Percentiles rank a stretch among this genome's conserved stretches.
phyloP scores from a whole-genome alignment of 1,140 invertebrate genomes.

The Zeugodacus cucurbitae region DNA sequence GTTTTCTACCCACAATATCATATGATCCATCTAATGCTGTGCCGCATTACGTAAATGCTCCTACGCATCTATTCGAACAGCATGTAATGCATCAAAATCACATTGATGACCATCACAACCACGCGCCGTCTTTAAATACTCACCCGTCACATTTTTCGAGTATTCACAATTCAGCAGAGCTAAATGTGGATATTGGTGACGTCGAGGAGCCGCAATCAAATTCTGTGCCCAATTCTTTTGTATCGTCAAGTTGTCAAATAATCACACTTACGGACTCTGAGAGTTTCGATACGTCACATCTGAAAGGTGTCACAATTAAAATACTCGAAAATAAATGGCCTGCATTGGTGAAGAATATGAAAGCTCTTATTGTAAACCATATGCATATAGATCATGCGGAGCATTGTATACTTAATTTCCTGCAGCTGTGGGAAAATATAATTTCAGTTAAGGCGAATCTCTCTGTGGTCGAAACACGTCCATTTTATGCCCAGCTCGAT shows the following conservation, averaged over 20 bases:
- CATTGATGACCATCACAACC: neutral
- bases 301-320: slow-evolving; percentile 87
- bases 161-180: neutral
- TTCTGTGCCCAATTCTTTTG: neutral
- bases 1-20: neutral
- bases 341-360: slow-evolving; percentile 76
- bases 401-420: slow-evolving; percentile 82
- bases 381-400: slow-evolving; percentile 71
- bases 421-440: slow-evolving; percentile 89
- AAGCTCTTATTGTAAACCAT: slow-evolving; percentile 69
- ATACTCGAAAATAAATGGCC: slow-evolving; percentile 86
- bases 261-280: slow-evolving; percentile 80
- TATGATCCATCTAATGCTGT: neutral
- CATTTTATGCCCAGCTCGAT: slow-evolving; percentile 87
- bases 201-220: neutral
- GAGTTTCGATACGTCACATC: slow-evolving; percentile 81
- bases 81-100: neutral
- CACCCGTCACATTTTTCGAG: neutral
- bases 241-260: slow-evolving; percentile 71
- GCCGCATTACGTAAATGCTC: neutral
- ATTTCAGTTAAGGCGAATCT: slow-evolving; percentile 91
- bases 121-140: neutral
- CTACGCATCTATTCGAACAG: neutral
- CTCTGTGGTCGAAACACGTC: slow-evolving; percentile 87
- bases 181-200: neutral